A percentile compares a stretch with the other conserved stretches of the same genome.
Evolutionary conservation across 2,888 invertebrate species (phyloP).

Genomic region (Danaus chrysippus): DNA sequence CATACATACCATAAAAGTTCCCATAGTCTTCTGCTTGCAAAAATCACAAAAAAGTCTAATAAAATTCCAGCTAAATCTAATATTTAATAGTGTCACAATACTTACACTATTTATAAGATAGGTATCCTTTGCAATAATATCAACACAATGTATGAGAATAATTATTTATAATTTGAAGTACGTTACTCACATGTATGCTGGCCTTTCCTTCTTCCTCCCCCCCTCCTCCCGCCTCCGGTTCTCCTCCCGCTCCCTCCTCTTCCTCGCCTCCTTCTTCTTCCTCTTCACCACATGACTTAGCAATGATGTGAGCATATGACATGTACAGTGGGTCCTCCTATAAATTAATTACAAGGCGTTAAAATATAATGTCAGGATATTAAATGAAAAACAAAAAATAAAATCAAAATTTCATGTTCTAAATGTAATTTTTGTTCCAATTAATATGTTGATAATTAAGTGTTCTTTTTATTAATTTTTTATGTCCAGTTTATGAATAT

Average conservation of each 20-base stretch:
- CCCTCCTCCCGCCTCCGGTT: slow-evolving; percentile 66
- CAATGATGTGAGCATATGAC: slow-evolving; percentile 98
- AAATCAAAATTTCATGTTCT: too few species aligned
- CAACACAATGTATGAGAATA: too few species aligned
- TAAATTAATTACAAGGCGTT: slow-evolving; percentile 14
- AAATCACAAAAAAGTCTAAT: slow-evolving; percentile 17
- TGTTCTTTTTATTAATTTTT: too few species aligned
- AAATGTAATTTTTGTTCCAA: too few species aligned
- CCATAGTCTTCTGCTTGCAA: slow-evolving; percentile 73
- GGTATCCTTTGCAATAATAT: too few species aligned
- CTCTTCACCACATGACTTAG: slow-evolving; percentile 97
- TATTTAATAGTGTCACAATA: background rate
- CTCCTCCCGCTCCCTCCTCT: slow-evolving; percentile 83
- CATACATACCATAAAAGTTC: slow-evolving; percentile 67
- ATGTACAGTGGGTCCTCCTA: slow-evolving; percentile 96
- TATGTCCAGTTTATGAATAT: too few species aligned
- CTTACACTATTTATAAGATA: too few species aligned
- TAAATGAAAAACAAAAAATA: too few species aligned
- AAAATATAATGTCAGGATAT: too few species aligned
- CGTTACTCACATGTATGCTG: slow-evolving; percentile 88
- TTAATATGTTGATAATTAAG: too few species aligned
- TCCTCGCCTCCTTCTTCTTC: slow-evolving; percentile 97
- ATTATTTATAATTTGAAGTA: too few species aligned
- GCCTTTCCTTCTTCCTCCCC: slow-evolving; percentile 86
- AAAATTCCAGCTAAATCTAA: background rate